A percentile compares a stretch with the other conserved stretches of the same genome.
Conservation (phyloP, 92 coral and sea anemone genomes). For the Diadumene lineata region DNA sequence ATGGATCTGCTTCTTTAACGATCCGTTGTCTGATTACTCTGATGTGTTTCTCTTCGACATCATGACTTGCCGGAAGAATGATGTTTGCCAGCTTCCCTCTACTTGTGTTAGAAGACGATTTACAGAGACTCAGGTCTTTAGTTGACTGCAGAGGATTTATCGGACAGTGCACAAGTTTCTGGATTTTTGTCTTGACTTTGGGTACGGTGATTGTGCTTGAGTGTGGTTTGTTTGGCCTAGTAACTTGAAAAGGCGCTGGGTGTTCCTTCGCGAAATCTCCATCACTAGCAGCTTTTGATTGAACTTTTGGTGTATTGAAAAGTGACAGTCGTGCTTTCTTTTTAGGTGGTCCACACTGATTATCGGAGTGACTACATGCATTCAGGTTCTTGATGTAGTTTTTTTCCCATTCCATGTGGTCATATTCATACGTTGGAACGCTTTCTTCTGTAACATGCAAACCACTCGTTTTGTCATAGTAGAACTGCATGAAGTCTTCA, state of each 20-base stretch:
- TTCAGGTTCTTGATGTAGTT: neutral
- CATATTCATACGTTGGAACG: neutral
- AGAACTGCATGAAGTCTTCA: neutral
- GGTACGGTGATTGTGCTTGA: neutral
- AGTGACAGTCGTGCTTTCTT: neutral
- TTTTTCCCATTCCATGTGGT: slow-evolving; percentile 15
- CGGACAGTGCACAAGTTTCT: neutral
- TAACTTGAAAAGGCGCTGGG: neutral
- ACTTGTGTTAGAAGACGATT: neutral
- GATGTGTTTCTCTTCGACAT: neutral
- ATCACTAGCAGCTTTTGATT: no score
- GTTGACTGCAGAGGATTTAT: neutral
- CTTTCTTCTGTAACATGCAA: neutral
- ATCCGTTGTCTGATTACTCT: neutral
- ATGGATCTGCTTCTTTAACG: no score
- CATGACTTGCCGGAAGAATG: neutral
- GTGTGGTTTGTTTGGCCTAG: neutral
- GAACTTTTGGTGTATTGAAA: neutral
- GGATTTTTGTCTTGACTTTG: neutral
- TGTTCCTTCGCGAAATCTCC: no score
- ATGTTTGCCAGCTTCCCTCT: neutral
- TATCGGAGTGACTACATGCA: neutral
- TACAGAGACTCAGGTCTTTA: slow-evolving; percentile 8
- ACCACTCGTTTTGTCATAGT: neutral
- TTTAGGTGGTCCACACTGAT: neutral